Base-by-base conservation (phyloP, 23 tunicate genomes). In the Trididemnum clinides region DNA sequence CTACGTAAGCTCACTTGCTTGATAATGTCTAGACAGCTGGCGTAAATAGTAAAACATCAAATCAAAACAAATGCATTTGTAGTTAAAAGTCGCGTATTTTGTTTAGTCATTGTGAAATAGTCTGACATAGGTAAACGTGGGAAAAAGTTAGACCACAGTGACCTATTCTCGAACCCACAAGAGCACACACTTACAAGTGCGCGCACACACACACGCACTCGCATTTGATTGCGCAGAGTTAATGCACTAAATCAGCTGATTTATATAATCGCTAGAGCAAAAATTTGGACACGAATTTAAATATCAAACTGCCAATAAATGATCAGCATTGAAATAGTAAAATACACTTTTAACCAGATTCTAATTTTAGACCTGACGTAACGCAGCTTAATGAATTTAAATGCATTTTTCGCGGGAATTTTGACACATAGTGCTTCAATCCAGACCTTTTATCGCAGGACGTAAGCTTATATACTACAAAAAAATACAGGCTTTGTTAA, bases 221-320 rank as follows among this genome's bases (percentile, higher is more conserved):
- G 81, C 59, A 34, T 36, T 81, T 83, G 49, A 1, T 7, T 57
- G 81, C 33, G 85, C 81, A 65, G 20, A 33, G 81, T 34, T 35
- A 81, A 87, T 49, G 26, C 91, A 87, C 36, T 66, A 81, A 87
- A 87, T 87, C 91, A 87, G 91, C 91, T 87, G 91, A 20, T 72
- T 32, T 72, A 59, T 34, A 25, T 87, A 69, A 65, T 81, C 80
- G 69, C 80, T 80, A 81, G 32, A 58, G 38, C 80, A 51, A 37
- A 23, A 6, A 26, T 27, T 87, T 57, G 70, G 91, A 85, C 91
- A 87, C 91, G 73, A 76, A 19, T 36, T 86, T 86, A 23, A 86
- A 84, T 28, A 39, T 35, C 19, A 29, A 78, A 39, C 28, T n/a
- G 29, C 50, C 7, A 28, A 28, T 44, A n/a, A n/a, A n/a, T n/a